Conservation (phyloP, 2,797 vertebrate genomes). For the Miichthys miiuy region DNA sequence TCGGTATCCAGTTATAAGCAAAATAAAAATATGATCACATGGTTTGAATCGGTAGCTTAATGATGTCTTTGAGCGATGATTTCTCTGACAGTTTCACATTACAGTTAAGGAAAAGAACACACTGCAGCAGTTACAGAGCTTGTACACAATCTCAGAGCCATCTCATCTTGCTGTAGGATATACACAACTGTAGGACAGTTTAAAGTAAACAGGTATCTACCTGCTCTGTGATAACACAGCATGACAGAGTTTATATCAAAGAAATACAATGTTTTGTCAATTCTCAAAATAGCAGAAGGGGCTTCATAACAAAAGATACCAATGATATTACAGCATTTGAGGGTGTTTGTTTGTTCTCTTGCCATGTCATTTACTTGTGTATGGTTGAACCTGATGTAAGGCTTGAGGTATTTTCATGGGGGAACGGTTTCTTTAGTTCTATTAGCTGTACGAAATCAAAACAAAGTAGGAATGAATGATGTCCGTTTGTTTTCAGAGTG, state of each 20-base stretch:
- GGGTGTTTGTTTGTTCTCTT: not conserved
- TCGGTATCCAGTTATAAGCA: conserved; percentile 67
- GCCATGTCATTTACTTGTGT: not conserved
- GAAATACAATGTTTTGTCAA: conserved; percentile 46
- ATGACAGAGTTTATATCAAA: conserved; percentile 51
- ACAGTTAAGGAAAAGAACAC: conserved; percentile 50
- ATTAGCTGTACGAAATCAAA: conserved; percentile 1
- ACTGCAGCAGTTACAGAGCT: conserved; percentile 63
- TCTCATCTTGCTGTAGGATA: conserved; percentile 29
- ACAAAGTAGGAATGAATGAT: not conserved
- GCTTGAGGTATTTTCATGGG: not conserved
- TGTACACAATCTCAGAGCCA: conserved; percentile 45
- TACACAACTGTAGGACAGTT: conserved; percentile 32
- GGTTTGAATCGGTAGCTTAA: conserved; percentile 29
- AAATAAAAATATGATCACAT: conserved; percentile 74
- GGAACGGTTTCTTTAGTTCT: conserved; percentile 26
- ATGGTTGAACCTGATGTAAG: not conserved
- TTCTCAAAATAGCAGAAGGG: conserved; percentile 10
- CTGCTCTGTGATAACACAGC: conserved; percentile 46
- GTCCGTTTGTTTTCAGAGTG: conserved; percentile 26
- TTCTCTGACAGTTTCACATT: conserved; percentile 44
- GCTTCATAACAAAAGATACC: conserved; percentile 24
- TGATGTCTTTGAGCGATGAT: conserved; percentile 9
- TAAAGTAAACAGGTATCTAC: conserved; percentile 33
- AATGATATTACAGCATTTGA: not conserved